Evolutionary conservation across 2,797 vertebrate species (phyloP).

Genomic region (Fistularia commersonii): DNA sequence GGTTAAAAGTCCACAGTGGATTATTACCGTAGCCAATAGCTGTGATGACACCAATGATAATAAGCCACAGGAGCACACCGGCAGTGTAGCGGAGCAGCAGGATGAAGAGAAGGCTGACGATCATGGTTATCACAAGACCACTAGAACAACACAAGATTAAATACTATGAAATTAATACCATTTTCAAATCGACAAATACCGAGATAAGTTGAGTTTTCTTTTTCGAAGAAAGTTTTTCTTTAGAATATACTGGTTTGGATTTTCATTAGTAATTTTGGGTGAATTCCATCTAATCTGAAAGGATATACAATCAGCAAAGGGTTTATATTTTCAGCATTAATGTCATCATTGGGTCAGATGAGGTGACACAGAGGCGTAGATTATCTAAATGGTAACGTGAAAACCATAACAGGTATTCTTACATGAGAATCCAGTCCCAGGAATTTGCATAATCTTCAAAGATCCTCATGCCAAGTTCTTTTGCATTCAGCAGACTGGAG

Average conservation of each 20-base stretch:
- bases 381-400: neutral
- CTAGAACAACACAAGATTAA: conserved; percentile 66
- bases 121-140: conserved; percentile 86
- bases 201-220: too few relatives aligned
- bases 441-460: conserved; percentile 94
- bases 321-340: neutral
- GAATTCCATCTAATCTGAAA: too few relatives aligned
- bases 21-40: conserved; percentile 83
- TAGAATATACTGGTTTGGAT: too few relatives aligned
- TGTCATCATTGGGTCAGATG: neutral
- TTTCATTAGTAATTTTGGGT: too few relatives aligned
- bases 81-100: conserved; percentile 88
- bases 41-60: conserved; percentile 83
- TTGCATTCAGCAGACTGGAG: conserved; percentile 83
- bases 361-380: neutral
- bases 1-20: neutral
- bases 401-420: conserved; percentile 60
- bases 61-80: conserved; percentile 88
- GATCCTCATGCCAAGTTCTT: conserved; percentile 86
- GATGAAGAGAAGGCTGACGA: conserved; percentile 88
- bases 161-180: neutral
- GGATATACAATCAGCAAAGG: too few relatives aligned
- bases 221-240: too few relatives aligned
- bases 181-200: neutral
- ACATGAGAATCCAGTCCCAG: conserved; percentile 97